Conservation (phyloP, 2,888 invertebrate genomes). For the Drosophila diplacantha region DNA sequence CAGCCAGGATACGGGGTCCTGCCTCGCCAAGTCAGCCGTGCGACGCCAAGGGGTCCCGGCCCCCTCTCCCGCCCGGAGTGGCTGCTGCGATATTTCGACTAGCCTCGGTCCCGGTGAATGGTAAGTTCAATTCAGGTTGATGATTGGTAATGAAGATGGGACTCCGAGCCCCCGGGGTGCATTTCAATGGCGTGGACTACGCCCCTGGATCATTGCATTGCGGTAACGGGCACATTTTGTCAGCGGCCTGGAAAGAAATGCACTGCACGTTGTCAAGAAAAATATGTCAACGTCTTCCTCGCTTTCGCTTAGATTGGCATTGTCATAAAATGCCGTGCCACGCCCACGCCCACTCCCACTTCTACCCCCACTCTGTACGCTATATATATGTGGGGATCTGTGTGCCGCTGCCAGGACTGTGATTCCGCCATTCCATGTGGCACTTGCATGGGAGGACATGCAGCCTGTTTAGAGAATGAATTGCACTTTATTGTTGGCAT, state of each 20-base stretch:
- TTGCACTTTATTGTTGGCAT: slow-evolving; percentile 69
- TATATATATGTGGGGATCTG: background rate
- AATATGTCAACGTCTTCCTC: slow-evolving; percentile 65
- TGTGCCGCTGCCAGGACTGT: slow-evolving; percentile 42
- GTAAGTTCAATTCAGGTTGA: slow-evolving; percentile 30
- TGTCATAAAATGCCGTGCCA: slow-evolving; percentile 63
- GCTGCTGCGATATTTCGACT: slow-evolving; percentile 26
- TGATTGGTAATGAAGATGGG: slow-evolving; percentile 23
- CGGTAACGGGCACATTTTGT: slow-evolving; percentile 69
- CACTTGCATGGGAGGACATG: slow-evolving; percentile 45
- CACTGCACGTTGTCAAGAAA: slow-evolving; percentile 58
- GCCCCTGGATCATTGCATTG: slow-evolving; percentile 61
- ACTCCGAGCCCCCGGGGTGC: background rate
- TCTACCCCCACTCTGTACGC: background rate
- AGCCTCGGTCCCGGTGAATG: background rate
- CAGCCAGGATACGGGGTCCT: slow-evolving; percentile 20
- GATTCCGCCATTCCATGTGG: slow-evolving; percentile 46
- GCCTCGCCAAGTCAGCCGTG: background rate
- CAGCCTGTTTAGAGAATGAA: slow-evolving; percentile 64
- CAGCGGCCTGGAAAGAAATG: slow-evolving; percentile 52
- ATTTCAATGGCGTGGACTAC: slow-evolving; percentile 12
- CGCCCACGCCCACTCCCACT: background rate
- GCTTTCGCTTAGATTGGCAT: slow-evolving; percentile 65
- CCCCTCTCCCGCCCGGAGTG: background rate
- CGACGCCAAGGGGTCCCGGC: background rate